Evolutionary conservation across 2,113 vertebrate species (phyloP), one percentile per base, ranked within the genome.

Genomic region (Rhegmatorhina hoffmannsi): DNA sequence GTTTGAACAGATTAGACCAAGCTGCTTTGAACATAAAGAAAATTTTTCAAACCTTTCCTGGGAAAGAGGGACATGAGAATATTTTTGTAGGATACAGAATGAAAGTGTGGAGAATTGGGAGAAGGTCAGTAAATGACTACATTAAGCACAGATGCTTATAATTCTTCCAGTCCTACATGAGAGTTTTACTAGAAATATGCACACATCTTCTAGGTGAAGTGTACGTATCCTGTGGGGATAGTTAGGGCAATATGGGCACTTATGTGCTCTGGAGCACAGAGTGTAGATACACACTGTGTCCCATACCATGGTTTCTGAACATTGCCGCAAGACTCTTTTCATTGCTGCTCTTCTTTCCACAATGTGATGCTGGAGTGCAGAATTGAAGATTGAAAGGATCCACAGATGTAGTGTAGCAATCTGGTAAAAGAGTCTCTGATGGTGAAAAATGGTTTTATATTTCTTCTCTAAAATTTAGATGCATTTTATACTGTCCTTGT

Each of bases 281-380:
- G 18, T 16, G 23, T 29, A 36, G 31, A 29, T 36, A 21, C 14
- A 20, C 0, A 0, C 12, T 49, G 17, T 34, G 26, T 50, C 7
- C 7, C 11, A 6, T 68, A 38, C 13, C 23, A 19, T 5, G 18
- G 53, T 12, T 44, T 33, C 40, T 62, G 8, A 16, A 33, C 34
- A 6, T 15, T 15, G 33, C 24, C 52, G 10, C 15, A 53, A 46
- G 63, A 33, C 7, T 60, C 7, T 59, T 59, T 13, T 15, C 10
- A 14, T 59, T 31, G 19, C 18, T 62, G 23, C 36, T 74, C 16
- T 47, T 66, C n/a, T 47, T 43, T 73, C n/a, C 20, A n/a, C 26
- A 31, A 17, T 11, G 11, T 16, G 66, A 36, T 38, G 9, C 26
- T n/a, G 24, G 33, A 14, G 6, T 40, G n/a, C 5, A 53, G n/a